These are phyloP conservation scores for Mormyrus hasselquistii DNA, from an alignment of 2,797 vertebrate species.

Conservation along the genomic window DNA sequence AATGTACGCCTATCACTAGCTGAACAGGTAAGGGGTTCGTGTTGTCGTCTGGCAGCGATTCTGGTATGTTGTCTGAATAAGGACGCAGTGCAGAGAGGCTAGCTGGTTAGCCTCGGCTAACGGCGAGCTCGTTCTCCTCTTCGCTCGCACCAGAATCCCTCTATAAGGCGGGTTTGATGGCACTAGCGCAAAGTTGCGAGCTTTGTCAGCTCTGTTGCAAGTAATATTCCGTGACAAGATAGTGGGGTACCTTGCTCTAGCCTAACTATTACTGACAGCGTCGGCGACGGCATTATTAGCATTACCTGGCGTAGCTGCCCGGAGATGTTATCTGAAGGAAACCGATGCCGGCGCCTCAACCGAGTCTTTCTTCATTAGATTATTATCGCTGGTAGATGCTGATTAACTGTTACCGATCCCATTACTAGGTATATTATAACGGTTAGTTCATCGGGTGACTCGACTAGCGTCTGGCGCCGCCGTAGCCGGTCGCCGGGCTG, in stretches of 20 bases:
- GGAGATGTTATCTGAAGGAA: slow-evolving; percentile 13
- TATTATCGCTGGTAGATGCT: background rate
- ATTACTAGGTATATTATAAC: background rate
- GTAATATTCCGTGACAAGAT: background rate
- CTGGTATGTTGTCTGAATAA: background rate
- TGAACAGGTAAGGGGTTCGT: slow-evolving; percentile 20
- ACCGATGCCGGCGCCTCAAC: background rate
- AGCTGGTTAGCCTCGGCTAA: background rate
- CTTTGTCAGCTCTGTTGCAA: background rate
- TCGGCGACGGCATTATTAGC: background rate
- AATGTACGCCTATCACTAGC: background rate
- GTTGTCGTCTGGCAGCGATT: background rate
- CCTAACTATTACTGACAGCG: background rate
- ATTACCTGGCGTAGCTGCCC: background rate
- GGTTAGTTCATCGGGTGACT: background rate
- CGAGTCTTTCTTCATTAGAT: background rate
- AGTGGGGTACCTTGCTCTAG: background rate
- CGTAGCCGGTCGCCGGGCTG: background rate
- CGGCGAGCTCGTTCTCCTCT: background rate
- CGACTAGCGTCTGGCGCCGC: background rate
- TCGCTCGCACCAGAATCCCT: background rate
- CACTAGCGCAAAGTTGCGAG: background rate
- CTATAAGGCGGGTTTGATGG: background rate
- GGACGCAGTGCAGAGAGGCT: slow-evolving; percentile 19
- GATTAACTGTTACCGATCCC: background rate